Conservation (phyloP, 2,113 vertebrate species). For the Microtus montanus region DNA sequence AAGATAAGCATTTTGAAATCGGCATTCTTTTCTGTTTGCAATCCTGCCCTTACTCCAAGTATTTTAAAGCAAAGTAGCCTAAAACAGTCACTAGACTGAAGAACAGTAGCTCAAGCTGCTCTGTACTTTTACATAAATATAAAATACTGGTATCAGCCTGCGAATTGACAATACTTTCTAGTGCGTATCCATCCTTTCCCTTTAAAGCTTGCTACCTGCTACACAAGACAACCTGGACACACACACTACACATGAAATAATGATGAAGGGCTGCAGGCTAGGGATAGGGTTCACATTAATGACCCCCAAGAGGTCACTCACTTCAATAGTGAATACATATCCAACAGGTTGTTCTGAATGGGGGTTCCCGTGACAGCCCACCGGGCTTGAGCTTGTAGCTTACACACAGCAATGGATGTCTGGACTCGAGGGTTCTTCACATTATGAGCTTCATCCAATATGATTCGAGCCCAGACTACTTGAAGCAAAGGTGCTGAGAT, state of each 20-base stretch:
- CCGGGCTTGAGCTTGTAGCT: constrained; percentile 89
- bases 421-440: constrained; percentile 96
- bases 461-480: constrained; percentile 91
- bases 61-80: constrained; percentile 39
- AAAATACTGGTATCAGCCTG: not conserved
- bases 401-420: constrained; percentile 93
- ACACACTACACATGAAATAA: not conserved
- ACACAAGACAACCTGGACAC: not conserved
- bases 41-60: not conserved
- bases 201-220: constrained; percentile 50
- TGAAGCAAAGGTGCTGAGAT: constrained; percentile 87
- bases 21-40: constrained; percentile 30
- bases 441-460: constrained; percentile 96
- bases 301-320: constrained; percentile 74
- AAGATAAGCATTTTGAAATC: constrained; percentile 7
- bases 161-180: not conserved
- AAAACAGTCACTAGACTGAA: not conserved
- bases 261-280: not conserved
- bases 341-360: constrained; percentile 97
- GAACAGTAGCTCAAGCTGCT: constrained; percentile 1
- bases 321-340: constrained; percentile 97
- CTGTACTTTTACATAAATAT: not conserved
- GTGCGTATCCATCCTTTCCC: constrained; percentile 52
- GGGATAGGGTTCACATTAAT: not conserved
- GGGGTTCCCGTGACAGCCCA: constrained; percentile 98